Evolutionary conservation across 2,797 vertebrate species (phyloP).

Genomic region (Peromyscus eremicus): DNA sequence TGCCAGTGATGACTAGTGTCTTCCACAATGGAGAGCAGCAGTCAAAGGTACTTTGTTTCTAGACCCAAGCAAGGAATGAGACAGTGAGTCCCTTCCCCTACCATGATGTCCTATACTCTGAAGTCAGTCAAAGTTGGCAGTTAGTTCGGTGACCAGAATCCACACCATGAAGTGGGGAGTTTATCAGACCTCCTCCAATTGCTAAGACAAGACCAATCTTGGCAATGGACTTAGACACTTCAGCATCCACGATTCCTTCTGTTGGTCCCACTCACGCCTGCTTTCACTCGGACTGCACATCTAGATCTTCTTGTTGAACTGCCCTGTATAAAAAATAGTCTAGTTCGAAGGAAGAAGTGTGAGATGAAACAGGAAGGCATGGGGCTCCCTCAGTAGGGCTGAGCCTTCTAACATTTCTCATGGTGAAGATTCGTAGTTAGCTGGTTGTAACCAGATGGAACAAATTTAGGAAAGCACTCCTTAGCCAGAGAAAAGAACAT

Average conservation of each 20-base stretch:
- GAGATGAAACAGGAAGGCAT: not conserved
- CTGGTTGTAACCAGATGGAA: not conserved
- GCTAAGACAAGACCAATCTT: not conserved
- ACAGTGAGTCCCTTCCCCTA: not conserved
- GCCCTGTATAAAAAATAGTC: not conserved
- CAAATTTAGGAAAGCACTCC: not conserved
- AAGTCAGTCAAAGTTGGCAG: not conserved
- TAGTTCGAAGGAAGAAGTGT: not conserved
- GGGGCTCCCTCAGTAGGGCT: not conserved
- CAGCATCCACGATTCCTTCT: not conserved
- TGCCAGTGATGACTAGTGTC: conserved; percentile 65
- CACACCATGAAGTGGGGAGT: not conserved
- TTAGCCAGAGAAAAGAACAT: not conserved
- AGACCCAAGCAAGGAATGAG: not conserved
- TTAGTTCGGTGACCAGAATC: not conserved
- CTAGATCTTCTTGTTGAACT: not conserved
- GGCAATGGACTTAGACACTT: no score
- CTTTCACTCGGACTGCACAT: not conserved
- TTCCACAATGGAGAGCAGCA: not conserved
- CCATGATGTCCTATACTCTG: not conserved
- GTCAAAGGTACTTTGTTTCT: not conserved
- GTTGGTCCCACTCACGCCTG: not conserved
- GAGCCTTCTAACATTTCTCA: not conserved
- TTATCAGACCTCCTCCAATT: not conserved
- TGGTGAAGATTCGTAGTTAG: not conserved